These are phyloP conservation scores for Myotis planiceps DNA, from an alignment of 2,797 vertebrate species.

Conservation along the genomic window DNA sequence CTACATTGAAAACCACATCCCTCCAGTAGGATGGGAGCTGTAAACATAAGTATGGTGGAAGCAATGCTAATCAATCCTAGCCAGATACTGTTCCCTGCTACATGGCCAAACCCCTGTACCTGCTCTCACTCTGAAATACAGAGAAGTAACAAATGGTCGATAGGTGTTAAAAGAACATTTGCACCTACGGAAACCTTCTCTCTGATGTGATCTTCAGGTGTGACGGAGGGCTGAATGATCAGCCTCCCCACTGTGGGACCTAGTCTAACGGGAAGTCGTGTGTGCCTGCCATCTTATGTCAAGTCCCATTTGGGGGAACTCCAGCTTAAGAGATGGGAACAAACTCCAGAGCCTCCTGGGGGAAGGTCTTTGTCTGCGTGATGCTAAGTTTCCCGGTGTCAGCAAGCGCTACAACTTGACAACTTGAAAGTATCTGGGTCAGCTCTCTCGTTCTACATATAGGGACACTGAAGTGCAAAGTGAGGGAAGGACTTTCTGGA, in stretches of 20 bases:
- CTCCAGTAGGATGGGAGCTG: not conserved
- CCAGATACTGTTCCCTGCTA: not conserved
- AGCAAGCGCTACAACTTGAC: not conserved
- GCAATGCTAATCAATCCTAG: not conserved
- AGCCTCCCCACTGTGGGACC: not conserved
- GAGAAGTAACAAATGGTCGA: not conserved
- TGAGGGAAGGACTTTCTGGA: not conserved
- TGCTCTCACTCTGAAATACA: not conserved
- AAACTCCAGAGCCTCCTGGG: not conserved
- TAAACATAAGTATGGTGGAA: not conserved
- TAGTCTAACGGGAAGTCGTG: not conserved
- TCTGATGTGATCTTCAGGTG: not conserved
- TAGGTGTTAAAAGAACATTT: not conserved
- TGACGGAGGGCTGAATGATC: not conserved
- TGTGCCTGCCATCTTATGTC: too few species aligned
- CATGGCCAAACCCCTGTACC: not conserved
- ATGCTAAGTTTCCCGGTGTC: not conserved
- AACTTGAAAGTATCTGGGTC: not conserved
- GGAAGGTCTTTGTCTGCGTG: not conserved
- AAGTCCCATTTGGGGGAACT: not conserved
- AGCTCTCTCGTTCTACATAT: not conserved
- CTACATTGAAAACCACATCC: not conserved
- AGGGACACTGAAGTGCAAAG: conserved; percentile 19
- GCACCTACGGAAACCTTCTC: not conserved
- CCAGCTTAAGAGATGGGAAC: not conserved